Percentiles rank a stretch among this genome's conserved stretches.
Evolutionary conservation across 2,888 invertebrate species (phyloP).

Genomic region (Lobophora halterata): DNA sequence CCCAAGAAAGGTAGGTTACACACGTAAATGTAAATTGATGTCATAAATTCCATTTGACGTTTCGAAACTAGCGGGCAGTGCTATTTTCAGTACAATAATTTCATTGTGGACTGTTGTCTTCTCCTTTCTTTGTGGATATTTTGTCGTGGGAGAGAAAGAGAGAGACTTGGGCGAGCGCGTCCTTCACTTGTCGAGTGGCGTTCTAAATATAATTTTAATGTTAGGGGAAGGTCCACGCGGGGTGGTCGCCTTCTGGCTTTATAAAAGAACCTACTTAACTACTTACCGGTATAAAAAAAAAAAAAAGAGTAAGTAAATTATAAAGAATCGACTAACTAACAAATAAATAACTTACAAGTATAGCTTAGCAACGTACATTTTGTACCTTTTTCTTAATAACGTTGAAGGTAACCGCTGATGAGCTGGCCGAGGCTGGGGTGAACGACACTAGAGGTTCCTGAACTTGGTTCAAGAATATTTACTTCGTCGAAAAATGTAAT

Average conservation of each 20-base stretch:
- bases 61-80: constrained; percentile 62
- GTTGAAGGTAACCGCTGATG: constrained; percentile 2
- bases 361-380: too few relatives aligned
- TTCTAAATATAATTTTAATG: constrained; percentile 26
- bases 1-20: too few relatives aligned
- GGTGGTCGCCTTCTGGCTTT: neutral
- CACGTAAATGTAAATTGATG: constrained; percentile 39
- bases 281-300: too few relatives aligned
- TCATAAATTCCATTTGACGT: constrained; percentile 45
- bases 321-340: too few relatives aligned
- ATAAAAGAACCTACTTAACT: too few relatives aligned
- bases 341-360: too few relatives aligned
- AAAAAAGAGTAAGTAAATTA: too few relatives aligned
- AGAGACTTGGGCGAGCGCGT: constrained; percentile 49
- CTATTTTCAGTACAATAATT: constrained; percentile 66
- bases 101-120: constrained; percentile 39
- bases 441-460: constrained; percentile 8
- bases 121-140: neutral
- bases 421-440: neutral
- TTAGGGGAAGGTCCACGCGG: constrained; percentile 4
- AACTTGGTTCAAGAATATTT: constrained; percentile 9
- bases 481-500: too few relatives aligned
- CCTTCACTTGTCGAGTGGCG: constrained; percentile 66
- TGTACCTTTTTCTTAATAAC: too few relatives aligned
- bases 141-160: constrained; percentile 37